Evolutionary conservation across 1,140 invertebrate species (phyloP), one percentile per base, ranked within the genome.

Genomic region (Drosophila ambigua): DNA sequence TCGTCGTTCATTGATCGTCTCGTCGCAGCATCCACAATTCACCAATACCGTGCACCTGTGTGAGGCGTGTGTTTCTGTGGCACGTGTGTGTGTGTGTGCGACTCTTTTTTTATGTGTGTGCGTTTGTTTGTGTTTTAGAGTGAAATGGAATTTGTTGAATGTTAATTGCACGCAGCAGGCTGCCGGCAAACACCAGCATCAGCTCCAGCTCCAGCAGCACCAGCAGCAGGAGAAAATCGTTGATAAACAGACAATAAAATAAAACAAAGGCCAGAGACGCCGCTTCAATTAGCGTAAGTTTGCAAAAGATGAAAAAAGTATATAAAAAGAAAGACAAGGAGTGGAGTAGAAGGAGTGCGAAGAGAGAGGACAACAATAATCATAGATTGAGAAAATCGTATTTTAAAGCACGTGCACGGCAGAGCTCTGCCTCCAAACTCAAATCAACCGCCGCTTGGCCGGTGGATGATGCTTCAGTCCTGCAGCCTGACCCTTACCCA

Each of bases 71-170:
- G 59, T 55, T 66, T 65, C 61, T 64, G 16, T 63, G 68, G 31
- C 31, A 31, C 31, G 7, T 49, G 5, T 44, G 51, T 8, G 28
- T 16, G 7, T 28, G 45, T n/a, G 43, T 49, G 11, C 52, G 54
- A 11, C 35, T 41, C 15, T 68, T 52, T 57, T 66, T 65, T 71
- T 64, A n/a, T 63, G 68, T 57, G 28, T 31, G 49, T 61, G 46
- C 66, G 51, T 57, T 26, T 31, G 48, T 65, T 45, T 77, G 51
- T 60, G 76, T 69, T 61, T 68, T 46, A 23, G 77, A 84, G 81
- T 85, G 81, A 84, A 84, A 85, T 84, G 81, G 81, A 80, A 84
- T 84, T 84, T 85, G 77, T 71, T 85, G 54, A 85, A 80, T 84
- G 69, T 84, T 84, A 84, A 84, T 82, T 80, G 80, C 80, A 85